Evolutionary conservation across 2,797 vertebrate species (phyloP).

Genomic region (Chelon labrosus): DNA sequence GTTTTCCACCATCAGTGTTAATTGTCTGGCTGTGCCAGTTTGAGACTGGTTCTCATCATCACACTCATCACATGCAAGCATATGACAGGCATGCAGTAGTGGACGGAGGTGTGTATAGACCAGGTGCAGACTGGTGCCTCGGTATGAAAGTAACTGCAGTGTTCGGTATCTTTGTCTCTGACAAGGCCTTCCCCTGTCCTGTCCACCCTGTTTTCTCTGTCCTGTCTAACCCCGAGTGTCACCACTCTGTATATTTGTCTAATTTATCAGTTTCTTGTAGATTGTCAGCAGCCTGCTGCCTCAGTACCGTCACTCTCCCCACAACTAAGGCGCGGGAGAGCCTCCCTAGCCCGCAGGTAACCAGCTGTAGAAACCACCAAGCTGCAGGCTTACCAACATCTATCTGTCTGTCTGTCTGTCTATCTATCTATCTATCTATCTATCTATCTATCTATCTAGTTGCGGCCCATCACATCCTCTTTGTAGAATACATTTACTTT

Average conservation of each 20-base stretch:
- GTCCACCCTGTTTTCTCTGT: slow-evolving; percentile 54
- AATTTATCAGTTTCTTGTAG: slow-evolving; percentile 99
- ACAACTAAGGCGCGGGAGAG: slow-evolving; percentile 94
- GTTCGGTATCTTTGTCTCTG: slow-evolving; percentile 15
- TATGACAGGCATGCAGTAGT: background rate
- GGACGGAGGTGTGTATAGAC: background rate
- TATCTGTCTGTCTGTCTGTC: slow-evolving; percentile 5
- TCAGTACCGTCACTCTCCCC: slow-evolving; percentile 96
- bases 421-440: slow-evolving; percentile 6
- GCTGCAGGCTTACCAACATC: slow-evolving; percentile 20
- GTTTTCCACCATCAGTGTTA: slow-evolving; percentile 41
- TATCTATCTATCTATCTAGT: slow-evolving; percentile 11
- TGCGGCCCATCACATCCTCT: slow-evolving; percentile 13
- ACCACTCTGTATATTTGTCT: slow-evolving; percentile 97
- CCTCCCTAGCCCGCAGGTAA: slow-evolving; percentile 93
- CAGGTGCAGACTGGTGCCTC: slow-evolving; percentile 1
- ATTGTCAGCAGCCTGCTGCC: slow-evolving; percentile 99
- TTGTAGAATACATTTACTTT: background rate
- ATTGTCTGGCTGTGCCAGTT: slow-evolving; percentile 73
- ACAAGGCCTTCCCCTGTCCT: slow-evolving; percentile 40
- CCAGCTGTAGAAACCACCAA: slow-evolving; percentile 57
- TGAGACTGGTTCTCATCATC: slow-evolving; percentile 24
- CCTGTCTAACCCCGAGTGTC: slow-evolving; percentile 89
- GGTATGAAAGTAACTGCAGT: slow-evolving; percentile 8
- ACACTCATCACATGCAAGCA: background rate